Evolutionary conservation across 2,797 vertebrate species (phyloP).

Genomic region (Ptychobarbus kaznakovi): DNA sequence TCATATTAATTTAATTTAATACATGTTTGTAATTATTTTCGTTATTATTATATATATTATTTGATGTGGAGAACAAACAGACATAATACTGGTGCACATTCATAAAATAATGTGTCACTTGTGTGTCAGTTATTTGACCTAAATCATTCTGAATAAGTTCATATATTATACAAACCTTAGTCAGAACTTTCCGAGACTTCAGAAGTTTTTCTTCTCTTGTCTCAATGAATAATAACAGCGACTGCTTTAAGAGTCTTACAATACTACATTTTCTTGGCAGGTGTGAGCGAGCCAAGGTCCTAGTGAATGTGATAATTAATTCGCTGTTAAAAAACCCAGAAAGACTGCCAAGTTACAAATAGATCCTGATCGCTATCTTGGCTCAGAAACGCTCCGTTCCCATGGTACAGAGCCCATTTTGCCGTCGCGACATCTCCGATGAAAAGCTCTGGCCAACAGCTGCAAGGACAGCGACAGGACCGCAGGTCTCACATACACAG

Average conservation of each 20-base stretch:
- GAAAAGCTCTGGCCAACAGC: slow-evolving; percentile 43
- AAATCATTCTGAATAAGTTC: not conserved
- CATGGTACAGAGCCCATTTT: slow-evolving; percentile 32
- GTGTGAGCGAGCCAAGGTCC: slow-evolving; percentile 50
- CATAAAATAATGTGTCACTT: not conserved
- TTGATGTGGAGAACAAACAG: not conserved
- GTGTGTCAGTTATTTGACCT: not conserved
- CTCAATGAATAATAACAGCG: slow-evolving; percentile 7
- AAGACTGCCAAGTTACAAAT: slow-evolving; percentile 43
- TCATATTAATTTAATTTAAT: not conserved
- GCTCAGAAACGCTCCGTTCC: slow-evolving; percentile 24
- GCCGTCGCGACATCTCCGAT: slow-evolving; percentile 39
- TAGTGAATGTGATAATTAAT: slow-evolving; percentile 54
- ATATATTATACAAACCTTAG: not conserved
- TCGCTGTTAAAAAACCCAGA: slow-evolving; percentile 31
- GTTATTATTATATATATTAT: not conserved
- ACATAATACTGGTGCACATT: not conserved
- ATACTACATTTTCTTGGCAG: slow-evolving; percentile 6
- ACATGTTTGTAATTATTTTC: not conserved
- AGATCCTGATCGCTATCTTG: slow-evolving; percentile 49
- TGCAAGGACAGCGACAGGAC: slow-evolving; percentile 40
- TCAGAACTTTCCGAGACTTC: not conserved
- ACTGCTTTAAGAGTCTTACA: slow-evolving; percentile 10
- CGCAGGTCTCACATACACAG: slow-evolving; percentile 52
- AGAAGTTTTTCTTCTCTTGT: not conserved